Base-by-base conservation (phyloP, 2,797 vertebrate genomes). In the Cyclopterus lumpus region DNA sequence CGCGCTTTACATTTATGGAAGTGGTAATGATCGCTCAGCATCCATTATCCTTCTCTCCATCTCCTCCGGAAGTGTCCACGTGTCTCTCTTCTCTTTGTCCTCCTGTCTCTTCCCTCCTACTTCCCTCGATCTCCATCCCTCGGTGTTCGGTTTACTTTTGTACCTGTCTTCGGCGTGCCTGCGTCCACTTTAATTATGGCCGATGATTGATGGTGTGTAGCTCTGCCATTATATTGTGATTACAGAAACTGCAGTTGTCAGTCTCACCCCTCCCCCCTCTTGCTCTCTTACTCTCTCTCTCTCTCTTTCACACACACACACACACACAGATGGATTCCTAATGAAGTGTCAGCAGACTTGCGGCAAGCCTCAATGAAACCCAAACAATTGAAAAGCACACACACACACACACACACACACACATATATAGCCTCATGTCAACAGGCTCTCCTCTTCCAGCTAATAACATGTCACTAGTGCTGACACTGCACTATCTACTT, bases 381-480 rank as follows among this genome's bases (percentile, higher is more conserved):
- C 75, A 83, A 76, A 82, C 72, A 88, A 88, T 86, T 75, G 61
- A 72, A 78, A 75, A 64, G n/a, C 60, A 70, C 64, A 20, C 55
- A 75, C 72, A 71, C 61, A 53, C 8, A 74, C 60, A 73, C 42
- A 67, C 60, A 70, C 64, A 20, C 55, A 75, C 72, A 73, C 53
- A 60, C 67, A 55, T 58, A 71, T 61, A 57, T 7, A 74, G 26
- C 38, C 59, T 71, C 74, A 72, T 76, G 88, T 89, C 89, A 84
- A 76, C 83, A 83, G 79, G 61, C 69, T 73, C 73, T 76, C 77
- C 76, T 88, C 71, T 73, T 77, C 68, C 62, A 85, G 75, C 68
- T 92, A 92, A 90, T 84, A 89, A 90, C 68, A 75, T 87, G 86
- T 86, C 88, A 88, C 82, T 67, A 55, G 44, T 82, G 91, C 88